Base-by-base conservation (phyloP, 2,797 vertebrate species). In the Gila robusta region DNA sequence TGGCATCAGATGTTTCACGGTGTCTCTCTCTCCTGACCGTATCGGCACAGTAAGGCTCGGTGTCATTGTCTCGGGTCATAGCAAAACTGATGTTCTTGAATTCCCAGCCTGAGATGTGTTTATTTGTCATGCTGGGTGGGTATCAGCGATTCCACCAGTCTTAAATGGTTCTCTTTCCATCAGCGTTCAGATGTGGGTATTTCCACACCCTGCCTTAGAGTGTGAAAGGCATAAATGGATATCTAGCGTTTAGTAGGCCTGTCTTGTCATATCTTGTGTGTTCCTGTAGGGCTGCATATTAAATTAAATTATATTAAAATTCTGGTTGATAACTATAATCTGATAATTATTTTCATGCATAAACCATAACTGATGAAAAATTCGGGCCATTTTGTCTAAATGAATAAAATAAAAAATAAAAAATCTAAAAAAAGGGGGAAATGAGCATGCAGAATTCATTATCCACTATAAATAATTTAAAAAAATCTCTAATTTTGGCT, bases 61-160 rank as follows among this genome's bases (percentile, higher is more conserved):
- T 66, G 62, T 56, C 47, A 28, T 84, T 69, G 82, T 78, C 47
- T 14, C 2, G 0, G 74, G 47, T 78, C 64, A 2, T 32, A 23
- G 26, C 35, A 37, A 70, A 78, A 19, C 74, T 44, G 41, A 76
- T 80, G 47, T 23, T 64, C 16, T 79, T 44, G 9, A 44, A 69
- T 66, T 39, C n/a, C 5, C 5, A 56, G 17, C 17, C 19, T 73
- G 28, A 54, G 44, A 52, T 67, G 12, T 37, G 70, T 73, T 70
- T 83, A 73, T 83, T 82, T 73, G 37, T 62, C 52, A 41, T 59
- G n/a, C 70, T 73, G 37, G n/a, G 69, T 72, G 37, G 54, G 49
- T 52, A 49, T 37, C 19, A 35, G 54, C 32, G 52, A 62, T 74
- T 54, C 49, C 16, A 44, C 62, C 32, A 71, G 69, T 16, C 23